These are phyloP conservation scores for Pachycephala philippinensis DNA, from an alignment of 2,113 vertebrate species.

Conservation along the genomic window DNA sequence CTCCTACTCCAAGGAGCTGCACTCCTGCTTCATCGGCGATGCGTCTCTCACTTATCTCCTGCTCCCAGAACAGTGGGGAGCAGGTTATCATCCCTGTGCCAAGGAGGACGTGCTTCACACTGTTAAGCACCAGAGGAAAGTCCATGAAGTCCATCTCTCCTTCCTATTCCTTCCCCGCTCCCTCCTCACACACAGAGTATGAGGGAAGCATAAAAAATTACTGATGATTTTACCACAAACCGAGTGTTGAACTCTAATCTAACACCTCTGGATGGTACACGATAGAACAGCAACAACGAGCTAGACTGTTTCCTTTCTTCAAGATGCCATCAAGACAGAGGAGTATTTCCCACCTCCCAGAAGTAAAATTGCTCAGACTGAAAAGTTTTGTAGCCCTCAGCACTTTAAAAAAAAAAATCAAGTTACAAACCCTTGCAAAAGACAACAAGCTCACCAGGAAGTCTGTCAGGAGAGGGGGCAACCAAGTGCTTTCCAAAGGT, in stretches of 20 bases:
- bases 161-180: neutral
- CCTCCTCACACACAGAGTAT: neutral
- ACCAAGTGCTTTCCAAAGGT: neutral
- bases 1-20: neutral
- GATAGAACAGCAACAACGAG: neutral
- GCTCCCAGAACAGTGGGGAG: neutral
- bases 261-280: neutral
- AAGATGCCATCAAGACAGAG: neutral
- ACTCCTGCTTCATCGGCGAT: neutral
- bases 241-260: accelerated
- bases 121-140: neutral
- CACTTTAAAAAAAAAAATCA: no score
- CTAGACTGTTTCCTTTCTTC: neutral
- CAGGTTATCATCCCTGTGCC: neutral
- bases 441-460: neutral
- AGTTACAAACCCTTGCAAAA: neutral
- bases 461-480: neutral
- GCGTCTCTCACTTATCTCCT: neutral
- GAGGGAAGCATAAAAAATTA: neutral
- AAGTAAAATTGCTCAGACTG: neutral
- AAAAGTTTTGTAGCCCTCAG: neutral
- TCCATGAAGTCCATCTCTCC: neutral
- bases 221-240: neutral
- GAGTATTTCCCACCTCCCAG: neutral
- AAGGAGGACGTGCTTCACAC: neutral